Conservation (phyloP, 2,113 vertebrate genomes). For the Catagonus wagneri region DNA sequence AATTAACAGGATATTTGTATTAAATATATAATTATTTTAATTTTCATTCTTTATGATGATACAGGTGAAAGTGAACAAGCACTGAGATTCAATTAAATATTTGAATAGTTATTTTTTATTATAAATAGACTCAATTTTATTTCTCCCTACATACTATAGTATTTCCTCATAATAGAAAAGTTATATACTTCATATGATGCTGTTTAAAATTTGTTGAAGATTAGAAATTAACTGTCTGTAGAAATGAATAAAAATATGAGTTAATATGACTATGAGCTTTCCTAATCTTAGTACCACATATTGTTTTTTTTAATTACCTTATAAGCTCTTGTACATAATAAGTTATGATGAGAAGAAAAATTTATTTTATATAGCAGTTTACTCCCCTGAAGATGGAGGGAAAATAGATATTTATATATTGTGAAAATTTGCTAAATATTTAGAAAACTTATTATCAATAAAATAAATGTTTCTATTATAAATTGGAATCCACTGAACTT, state of each 20-base stretch:
- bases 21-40: slow-evolving; percentile 4
- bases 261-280: not conserved
- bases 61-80: not conserved
- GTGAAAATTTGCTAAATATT: not conserved
- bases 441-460: not conserved
- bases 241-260: not conserved
- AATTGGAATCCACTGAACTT: not conserved
- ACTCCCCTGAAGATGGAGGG: not conserved
- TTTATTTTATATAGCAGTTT: not conserved
- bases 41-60: not conserved
- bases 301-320: not conserved
- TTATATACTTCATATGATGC: not conserved
- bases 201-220: not conserved
- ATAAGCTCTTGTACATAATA: not conserved
- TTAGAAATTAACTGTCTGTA: not conserved
- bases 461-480: not conserved
- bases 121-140: not conserved
- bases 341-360: not conserved
- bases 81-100: slow-evolving; percentile 3
- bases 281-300: not conserved
- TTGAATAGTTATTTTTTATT: not conserved
- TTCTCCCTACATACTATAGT: not conserved
- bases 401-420: not conserved
- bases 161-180: not conserved
- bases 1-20: not conserved